phyloP scores from a whole-genome alignment of 2,888 invertebrate genomes.

The Clostera curtula region DNA sequence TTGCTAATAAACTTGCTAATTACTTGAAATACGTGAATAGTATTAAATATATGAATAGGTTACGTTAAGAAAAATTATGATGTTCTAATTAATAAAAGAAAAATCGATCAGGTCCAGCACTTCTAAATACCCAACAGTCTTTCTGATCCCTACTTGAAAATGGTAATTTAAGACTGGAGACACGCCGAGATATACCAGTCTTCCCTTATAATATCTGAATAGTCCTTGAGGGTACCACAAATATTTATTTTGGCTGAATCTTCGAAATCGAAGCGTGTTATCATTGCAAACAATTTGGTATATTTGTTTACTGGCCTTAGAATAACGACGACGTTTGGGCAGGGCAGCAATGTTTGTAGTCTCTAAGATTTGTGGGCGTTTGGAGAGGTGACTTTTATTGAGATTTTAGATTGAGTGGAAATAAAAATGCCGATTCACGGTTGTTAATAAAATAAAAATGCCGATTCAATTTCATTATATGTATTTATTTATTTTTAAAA shows the following conservation, averaged over 20 bases:
- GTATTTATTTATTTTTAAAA: too few relatives aligned
- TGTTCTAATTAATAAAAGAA: too few relatives aligned
- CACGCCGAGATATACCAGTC: slow-evolving; percentile 9
- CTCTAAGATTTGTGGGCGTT: slow-evolving; percentile 11
- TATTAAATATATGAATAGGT: too few relatives aligned
- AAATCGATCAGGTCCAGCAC: too few relatives aligned
- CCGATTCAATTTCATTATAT: too few relatives aligned
- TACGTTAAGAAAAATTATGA: too few relatives aligned
- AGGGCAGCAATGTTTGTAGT: slow-evolving; percentile 22
- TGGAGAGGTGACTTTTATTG: slow-evolving; percentile 11
- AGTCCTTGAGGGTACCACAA: slow-evolving; percentile 52
- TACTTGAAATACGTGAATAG: too few relatives aligned
- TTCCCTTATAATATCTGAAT: slow-evolving; percentile 25
- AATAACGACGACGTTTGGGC: slow-evolving; percentile 18
- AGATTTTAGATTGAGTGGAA: background rate
- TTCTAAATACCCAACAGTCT: too few relatives aligned
- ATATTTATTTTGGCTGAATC: slow-evolving; percentile 62
- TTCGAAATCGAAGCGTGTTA: slow-evolving; percentile 54
- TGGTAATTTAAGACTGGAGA: too few relatives aligned
- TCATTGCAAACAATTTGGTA: slow-evolving; percentile 57
- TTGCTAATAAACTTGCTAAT: too few relatives aligned
- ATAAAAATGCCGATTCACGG: background rate
- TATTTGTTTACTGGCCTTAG: slow-evolving; percentile 24
- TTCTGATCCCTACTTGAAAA: too few relatives aligned
- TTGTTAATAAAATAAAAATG: too few relatives aligned